Percentiles rank a stretch among this genome's conserved stretches.
phyloP scores from a whole-genome alignment of 2,888 invertebrate species.

The Scrobipalpa costella region DNA sequence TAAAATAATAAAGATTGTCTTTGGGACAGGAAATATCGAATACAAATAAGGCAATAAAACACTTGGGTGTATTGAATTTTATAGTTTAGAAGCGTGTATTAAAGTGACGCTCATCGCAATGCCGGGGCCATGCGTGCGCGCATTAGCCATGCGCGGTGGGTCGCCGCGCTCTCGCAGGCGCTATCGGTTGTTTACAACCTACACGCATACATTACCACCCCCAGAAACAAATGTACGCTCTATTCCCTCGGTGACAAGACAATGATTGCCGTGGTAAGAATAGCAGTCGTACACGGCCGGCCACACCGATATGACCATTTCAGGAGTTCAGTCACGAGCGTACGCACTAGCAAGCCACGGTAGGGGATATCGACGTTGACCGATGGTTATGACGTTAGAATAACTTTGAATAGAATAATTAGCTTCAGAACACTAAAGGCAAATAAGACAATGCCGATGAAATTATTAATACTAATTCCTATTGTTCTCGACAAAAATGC shows the following conservation, averaged over 20 bases:
- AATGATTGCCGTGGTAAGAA: slow-evolving; percentile 29
- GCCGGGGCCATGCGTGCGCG: slow-evolving; percentile 58
- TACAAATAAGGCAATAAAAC: slow-evolving; percentile 67
- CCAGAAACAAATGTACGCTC: slow-evolving; percentile 54
- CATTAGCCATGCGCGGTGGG: slow-evolving; percentile 72
- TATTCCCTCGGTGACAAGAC: slow-evolving; percentile 52
- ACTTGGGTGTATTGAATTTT: slow-evolving; percentile 59
- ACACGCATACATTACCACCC: slow-evolving; percentile 50
- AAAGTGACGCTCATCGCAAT: slow-evolving; percentile 67
- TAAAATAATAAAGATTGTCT: slow-evolving; percentile 11
- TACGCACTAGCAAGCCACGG: slow-evolving; percentile 52
- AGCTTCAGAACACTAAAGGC: slow-evolving; percentile 68
- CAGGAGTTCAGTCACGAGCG: slow-evolving; percentile 74
- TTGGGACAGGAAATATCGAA: slow-evolving; percentile 56
- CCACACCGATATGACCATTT: slow-evolving; percentile 72
- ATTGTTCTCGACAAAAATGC: slow-evolving; percentile 45
- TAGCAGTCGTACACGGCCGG: slow-evolving; percentile 40
- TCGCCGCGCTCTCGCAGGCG: slow-evolving; percentile 55
- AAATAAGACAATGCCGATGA: slow-evolving; percentile 54
- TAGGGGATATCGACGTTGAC: slow-evolving; percentile 67
- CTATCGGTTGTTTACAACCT: slow-evolving; percentile 72
- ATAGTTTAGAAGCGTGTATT: slow-evolving; percentile 59
- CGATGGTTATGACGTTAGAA: slow-evolving; percentile 77
- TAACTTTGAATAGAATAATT: slow-evolving; percentile 78
- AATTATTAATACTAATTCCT: slow-evolving; percentile 57